Base-by-base conservation (phyloP, 2,888 invertebrate species). In the Trissolcus brochymenae region DNA sequence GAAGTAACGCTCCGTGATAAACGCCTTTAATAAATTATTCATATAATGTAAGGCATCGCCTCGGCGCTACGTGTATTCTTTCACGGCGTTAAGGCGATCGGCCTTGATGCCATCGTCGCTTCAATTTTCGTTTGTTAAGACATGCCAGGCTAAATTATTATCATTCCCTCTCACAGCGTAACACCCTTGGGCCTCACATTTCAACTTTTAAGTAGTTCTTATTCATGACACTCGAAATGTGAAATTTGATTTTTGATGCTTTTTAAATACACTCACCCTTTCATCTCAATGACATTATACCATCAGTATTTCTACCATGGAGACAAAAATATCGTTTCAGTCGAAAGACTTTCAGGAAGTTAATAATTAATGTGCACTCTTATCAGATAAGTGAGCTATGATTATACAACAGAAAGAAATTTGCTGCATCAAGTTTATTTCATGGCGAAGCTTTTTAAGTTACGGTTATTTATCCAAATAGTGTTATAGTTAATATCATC, bases 1-100 rank as follows among this genome's bases (percentile, higher is more conserved):
- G 79, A 74, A 66, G 73, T 74, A 80, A 76, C 80, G 70, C 78
- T 79, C 72, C 77, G 79, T 81, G 82, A 82, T 81, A 82, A 81
- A 82, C 80, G 81, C 76, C 80, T 81, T 81, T 80, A 81, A 81
- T 82, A 82, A 82, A 82, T 82, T 81, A 82, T 81, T 82, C 81
- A 82, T 81, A 73, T 79, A 79, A 79, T 76, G 76, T 79, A 74
- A 79, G 79, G 76, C 79, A 76, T 79, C 79, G 43, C 73, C 75
- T 70, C 40, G 55, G 56, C 41, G 55, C 21, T 60, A 61, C 78
- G 78, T 76, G 78, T 76, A 76, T 76, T 79, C 78, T 78, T 75
- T 72, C 68, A 68, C 53, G 7, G 53, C 61, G 67, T 76, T 67
- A 67, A 67, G 68, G 25, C 74, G 64, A 75, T 71, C 62, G 70